Evolutionary conservation across 2,797 vertebrate species (phyloP), one percentile per base, ranked within the genome.

Genomic region (Morus bassanus): DNA sequence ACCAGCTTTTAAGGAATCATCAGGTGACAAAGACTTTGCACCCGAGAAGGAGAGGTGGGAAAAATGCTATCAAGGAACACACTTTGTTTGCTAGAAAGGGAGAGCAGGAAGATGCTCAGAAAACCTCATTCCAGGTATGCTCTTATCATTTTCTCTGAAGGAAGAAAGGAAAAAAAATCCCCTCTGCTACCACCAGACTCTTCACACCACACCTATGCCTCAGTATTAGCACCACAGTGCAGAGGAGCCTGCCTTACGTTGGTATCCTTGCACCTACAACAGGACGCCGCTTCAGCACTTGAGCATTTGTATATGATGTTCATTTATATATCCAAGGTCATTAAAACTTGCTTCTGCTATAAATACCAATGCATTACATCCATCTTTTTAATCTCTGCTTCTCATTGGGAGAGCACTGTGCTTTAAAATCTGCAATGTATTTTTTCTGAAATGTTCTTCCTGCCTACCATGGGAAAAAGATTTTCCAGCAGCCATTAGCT

Each of bases 401-500:
- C 93, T 94, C 86, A 24, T 69, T 73, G 65, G 65, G 73, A 94
- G 57, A 95, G 68, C 56, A 73, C 65, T 43, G 61, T 61, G 84
- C 78, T 96, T 95, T 89, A 65, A 89, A 90, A 88, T 61, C 57
- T 54, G 88, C 78, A 75, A 6, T 39, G 64, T n/a, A 30, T 81
- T 82, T 78, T 65, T 64, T 41, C 67, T 82, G 67, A 91, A 92
- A 84, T 22, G 41, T 56, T 31, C 74, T 37, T 85, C 81, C 73
- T 95, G 64, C 54, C 92, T 95, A 80, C 88, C 83, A 78, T 68
- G 81, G 91, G 94, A 95, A 96, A 96, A 92, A 92, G 88, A 91
- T 85, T 94, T 88, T 96, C 88, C 89, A 95, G 93, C 93, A 97
- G 94, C 93, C 92, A 97, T 97, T 94, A 96, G 88, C 89, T 88